A percentile compares a stretch with the other conserved stretches of the same genome.
phyloP scores from a whole-genome alignment of 2,797 vertebrate genomes.

The Hypotaenidia okinawae region DNA sequence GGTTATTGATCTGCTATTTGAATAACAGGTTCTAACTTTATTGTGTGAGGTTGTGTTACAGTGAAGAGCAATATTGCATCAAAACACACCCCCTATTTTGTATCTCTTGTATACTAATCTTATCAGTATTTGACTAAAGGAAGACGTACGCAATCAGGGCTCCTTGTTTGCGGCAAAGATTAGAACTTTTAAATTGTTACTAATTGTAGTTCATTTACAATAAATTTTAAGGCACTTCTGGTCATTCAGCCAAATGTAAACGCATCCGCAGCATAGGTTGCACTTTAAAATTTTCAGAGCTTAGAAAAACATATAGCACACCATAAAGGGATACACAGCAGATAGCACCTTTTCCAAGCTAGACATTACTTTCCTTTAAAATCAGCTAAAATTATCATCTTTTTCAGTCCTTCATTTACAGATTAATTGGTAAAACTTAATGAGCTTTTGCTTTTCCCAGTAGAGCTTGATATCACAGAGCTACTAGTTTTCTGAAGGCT shows the following conservation, averaged over 20 bases:
- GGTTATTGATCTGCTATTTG: background rate
- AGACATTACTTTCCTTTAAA: background rate
- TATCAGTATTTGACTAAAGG: background rate
- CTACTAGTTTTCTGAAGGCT: background rate
- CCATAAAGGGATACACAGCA: background rate
- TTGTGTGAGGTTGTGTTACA: background rate
- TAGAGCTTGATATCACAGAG: background rate
- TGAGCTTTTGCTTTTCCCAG: background rate
- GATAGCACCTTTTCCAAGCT: background rate
- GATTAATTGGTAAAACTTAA: constrained; percentile 9
- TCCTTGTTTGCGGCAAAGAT: background rate
- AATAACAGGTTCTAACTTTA: background rate
- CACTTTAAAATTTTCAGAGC: background rate
- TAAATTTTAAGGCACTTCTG: background rate
- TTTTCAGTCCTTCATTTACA: background rate
- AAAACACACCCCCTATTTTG: background rate
- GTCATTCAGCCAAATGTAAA: background rate
- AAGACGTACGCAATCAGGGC: background rate
- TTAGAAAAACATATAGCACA: background rate
- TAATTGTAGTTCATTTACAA: background rate
- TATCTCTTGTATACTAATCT: background rate
- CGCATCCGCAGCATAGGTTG: background rate
- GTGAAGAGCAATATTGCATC: background rate
- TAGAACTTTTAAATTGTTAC: background rate
- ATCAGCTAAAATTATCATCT: background rate